A percentile compares a stretch with the other conserved stretches of the same genome.
phyloP scores from a whole-genome alignment of 2,797 vertebrate species.

The Mycteria americana region DNA sequence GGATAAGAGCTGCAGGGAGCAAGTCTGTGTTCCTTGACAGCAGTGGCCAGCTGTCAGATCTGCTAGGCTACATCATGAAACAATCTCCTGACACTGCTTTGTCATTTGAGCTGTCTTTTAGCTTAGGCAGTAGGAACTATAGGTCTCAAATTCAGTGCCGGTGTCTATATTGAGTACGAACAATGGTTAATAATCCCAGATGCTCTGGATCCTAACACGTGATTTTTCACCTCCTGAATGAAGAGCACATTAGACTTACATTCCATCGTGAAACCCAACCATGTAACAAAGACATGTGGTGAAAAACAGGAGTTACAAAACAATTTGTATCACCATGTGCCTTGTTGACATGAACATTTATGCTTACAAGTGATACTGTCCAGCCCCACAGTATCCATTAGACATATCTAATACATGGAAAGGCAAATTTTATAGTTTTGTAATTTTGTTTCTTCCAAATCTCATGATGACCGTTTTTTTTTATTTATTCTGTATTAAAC shows the following conservation, averaged over 20 bases:
- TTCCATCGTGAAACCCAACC: not conserved
- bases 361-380: not conserved
- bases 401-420: not conserved
- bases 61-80: not conserved
- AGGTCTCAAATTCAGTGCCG: not conserved
- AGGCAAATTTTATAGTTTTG: not conserved
- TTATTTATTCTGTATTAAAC: not conserved
- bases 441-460: not conserved
- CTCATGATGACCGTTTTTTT: not conserved
- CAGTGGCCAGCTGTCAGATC: not conserved
- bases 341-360: not conserved
- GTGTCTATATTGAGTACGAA: accelerated
- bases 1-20: not conserved
- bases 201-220: not conserved
- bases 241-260: not conserved
- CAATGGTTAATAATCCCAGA: not conserved
- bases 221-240: not conserved
- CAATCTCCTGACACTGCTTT: not conserved
- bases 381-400: not conserved
- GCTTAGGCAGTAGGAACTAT: not conserved
- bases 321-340: not conserved
- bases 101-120: not conserved
- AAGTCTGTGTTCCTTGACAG: not conserved
- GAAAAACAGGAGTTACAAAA: not conserved
- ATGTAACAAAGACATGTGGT: not conserved